Evolutionary conservation across 2,888 invertebrate species (phyloP).

Genomic region (Fragum sueziense): DNA sequence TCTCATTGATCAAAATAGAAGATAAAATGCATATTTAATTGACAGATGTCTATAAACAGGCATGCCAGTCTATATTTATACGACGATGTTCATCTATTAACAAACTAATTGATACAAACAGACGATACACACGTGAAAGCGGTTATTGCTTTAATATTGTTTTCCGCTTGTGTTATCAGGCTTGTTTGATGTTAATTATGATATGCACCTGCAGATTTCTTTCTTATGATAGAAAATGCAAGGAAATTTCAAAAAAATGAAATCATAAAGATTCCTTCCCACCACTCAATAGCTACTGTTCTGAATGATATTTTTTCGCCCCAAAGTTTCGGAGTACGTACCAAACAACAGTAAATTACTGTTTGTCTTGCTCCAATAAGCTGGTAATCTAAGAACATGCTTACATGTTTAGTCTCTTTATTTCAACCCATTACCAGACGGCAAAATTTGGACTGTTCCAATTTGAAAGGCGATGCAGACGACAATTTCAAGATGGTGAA

Average conservation of each 20-base stretch:
- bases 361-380: too few species aligned
- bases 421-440: too few species aligned
- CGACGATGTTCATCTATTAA: not conserved
- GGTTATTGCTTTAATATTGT: not conserved
- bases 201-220: not conserved
- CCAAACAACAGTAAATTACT: too few species aligned
- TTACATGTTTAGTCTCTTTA: too few species aligned
- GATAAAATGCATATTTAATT: not conserved
- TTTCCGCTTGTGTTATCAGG: not conserved
- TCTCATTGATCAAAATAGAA: not conserved
- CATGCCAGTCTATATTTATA: not conserved
- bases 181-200: not conserved
- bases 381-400: too few species aligned
- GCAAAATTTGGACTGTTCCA: too few species aligned
- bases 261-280: not conserved
- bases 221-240: not conserved
- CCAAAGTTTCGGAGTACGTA: too few species aligned
- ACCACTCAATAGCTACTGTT: not conserved
- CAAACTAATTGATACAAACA: not conserved
- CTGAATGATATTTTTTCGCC: too few species aligned
- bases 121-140: not conserved
- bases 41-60: not conserved
- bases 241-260: too few species aligned
- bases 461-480: too few species aligned
- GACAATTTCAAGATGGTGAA: too few species aligned